These are phyloP conservation scores for Drosophila mayri DNA, from an alignment of 1,140 invertebrate genomes.

Conservation along the genomic window DNA sequence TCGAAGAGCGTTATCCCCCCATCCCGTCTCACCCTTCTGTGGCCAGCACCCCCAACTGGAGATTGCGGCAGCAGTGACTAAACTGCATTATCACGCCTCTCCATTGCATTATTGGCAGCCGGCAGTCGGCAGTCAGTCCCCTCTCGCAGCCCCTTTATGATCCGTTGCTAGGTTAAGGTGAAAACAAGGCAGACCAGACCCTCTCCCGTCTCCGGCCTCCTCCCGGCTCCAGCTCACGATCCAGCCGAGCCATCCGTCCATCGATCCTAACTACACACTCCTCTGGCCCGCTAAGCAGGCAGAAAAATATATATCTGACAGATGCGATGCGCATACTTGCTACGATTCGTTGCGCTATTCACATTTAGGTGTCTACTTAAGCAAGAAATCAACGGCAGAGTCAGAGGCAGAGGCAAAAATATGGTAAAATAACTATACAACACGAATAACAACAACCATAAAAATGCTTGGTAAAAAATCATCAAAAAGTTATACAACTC, in stretches of 20 bases:
- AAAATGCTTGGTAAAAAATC: constrained; percentile 49
- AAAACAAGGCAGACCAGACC: constrained; percentile 66
- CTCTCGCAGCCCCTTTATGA: constrained; percentile 18
- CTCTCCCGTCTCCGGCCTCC: constrained; percentile 20
- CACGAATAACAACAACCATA: constrained; percentile 40
- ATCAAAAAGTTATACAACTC: constrained; percentile 80
- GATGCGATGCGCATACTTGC: constrained; percentile 76
- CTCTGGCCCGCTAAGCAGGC: constrained; percentile 68
- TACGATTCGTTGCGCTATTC: constrained; percentile 82
- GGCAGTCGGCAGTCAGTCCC: constrained; percentile 1
- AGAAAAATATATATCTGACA: constrained; percentile 81
- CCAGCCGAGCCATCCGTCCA: constrained; percentile 35
- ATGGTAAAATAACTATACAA: constrained; percentile 31
- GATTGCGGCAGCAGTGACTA: constrained; percentile 69
- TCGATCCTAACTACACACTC: constrained; percentile 78
- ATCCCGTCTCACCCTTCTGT: not conserved
- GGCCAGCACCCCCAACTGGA: constrained; percentile 32
- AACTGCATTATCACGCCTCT: constrained; percentile 83
- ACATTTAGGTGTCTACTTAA: constrained; percentile 83
- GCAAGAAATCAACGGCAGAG: constrained; percentile 57
- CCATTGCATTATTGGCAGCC: constrained; percentile 80
- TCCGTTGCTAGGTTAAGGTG: constrained; percentile 67
- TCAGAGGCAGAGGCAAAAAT: constrained; percentile 13
- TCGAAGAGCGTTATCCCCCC: constrained; percentile 26
- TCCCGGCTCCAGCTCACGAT: constrained; percentile 17